Conservation (phyloP, 2,113 vertebrate genomes). For the Eulacestoma nigropectus region DNA sequence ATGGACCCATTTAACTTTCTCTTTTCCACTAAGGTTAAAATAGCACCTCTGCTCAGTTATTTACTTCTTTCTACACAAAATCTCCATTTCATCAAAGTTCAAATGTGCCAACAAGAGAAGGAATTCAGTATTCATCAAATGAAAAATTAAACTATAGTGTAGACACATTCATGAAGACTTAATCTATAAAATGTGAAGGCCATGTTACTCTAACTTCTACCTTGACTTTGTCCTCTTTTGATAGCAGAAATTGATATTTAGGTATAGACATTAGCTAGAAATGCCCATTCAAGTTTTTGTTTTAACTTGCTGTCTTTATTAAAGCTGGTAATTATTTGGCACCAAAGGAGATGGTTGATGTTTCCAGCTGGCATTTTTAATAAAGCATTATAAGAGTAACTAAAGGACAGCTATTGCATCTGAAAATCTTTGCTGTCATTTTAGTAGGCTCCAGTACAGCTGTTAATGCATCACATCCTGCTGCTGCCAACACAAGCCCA, state of each 20-base stretch:
- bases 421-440: neutral
- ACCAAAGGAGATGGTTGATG: neutral
- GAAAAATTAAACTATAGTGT: neutral
- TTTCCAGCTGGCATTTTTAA: neutral
- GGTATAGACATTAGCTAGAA: neutral
- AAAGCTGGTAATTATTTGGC: neutral
- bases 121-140: neutral
- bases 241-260: neutral
- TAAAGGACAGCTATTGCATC: neutral
- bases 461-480: neutral
- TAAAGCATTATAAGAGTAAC: neutral
- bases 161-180: neutral
- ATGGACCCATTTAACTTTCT: neutral
- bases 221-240: neutral
- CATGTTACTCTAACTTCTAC: neutral
- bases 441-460: neutral
- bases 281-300: neutral
- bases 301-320: neutral
- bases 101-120: neutral
- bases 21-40: neutral
- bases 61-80: neutral
- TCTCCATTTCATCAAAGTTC: neutral
- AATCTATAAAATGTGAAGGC: neutral
- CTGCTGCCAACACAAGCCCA: neutral
- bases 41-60: neutral